A percentile compares a stretch with the other conserved stretches of the same genome.
Conservation (phyloP, 2,888 invertebrate genomes). For the Callinectes sapidus region DNA sequence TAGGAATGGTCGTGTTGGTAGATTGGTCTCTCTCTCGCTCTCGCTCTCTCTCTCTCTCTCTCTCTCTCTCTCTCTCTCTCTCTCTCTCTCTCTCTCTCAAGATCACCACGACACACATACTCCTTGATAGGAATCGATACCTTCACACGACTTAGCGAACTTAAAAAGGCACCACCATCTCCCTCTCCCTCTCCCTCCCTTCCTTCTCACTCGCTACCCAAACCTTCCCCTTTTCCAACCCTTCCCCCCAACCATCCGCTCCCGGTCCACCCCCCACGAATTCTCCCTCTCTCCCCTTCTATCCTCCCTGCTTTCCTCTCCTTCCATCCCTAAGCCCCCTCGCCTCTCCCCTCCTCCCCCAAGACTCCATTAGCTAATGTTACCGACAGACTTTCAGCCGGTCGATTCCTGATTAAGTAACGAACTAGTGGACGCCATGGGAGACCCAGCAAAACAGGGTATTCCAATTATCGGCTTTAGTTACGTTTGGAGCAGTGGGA, state of each 20-base stretch:
- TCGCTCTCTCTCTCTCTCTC: background rate
- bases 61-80: conserved; percentile 33
- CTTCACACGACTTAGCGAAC: conserved; percentile 31
- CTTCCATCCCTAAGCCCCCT: conserved; percentile 14
- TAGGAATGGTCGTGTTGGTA: background rate
- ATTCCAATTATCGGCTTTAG: conserved; percentile 67
- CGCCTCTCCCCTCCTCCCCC: conserved; percentile 37
- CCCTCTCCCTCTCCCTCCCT: background rate
- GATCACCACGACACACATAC: background rate
- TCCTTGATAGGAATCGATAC: conserved; percentile 26
- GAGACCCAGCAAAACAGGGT: conserved; percentile 62
- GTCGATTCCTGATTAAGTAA: conserved; percentile 68
- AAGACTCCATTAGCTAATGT: conserved; percentile 42
- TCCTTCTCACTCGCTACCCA: background rate
- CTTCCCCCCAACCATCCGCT: background rate
- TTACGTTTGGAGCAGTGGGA: conserved; percentile 53
- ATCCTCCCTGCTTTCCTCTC: conserved; percentile 11
- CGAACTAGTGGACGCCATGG: conserved; percentile 61
- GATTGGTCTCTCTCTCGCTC: background rate
- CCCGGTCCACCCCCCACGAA: background rate
- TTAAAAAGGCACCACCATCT: conserved; percentile 9
- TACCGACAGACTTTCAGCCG: conserved; percentile 47
- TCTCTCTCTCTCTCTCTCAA: background rate
- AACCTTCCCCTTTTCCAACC: conserved; percentile 15
- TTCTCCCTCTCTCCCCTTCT: background rate